Evolutionary conservation across 1,140 invertebrate species (phyloP), one percentile per base, ranked within the genome.

Genomic region (Bombyx mandarina): DNA sequence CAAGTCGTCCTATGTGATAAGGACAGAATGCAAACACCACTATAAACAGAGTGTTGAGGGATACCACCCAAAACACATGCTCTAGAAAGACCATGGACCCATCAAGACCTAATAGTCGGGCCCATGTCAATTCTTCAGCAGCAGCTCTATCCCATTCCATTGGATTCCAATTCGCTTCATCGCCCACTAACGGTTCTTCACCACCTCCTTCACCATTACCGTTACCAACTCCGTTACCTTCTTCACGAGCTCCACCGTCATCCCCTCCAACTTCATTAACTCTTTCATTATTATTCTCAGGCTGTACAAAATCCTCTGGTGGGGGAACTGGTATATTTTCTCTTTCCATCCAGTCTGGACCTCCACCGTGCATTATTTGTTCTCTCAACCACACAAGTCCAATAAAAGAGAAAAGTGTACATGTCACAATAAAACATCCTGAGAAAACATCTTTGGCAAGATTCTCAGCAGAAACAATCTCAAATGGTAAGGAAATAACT

Each of bases 21-120:
- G 98, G 98, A 72, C 94, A 97, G 75, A 98, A 99, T 45, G 98
- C 98, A 91, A 96, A 93, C 71, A 96, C 91, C 58, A 99, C 92
- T 61, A 99, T 98, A 81, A 99, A 99, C 18, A 99, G 88, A 5
- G 97, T 98, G 78, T 99, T 99, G 6, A 99, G 88, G 0, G 97
- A 98, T 7, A 99, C 96, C 7, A 99, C 97, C 98, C 98, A 99
- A 79, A 99, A 99, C 0, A 99, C 98, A 89, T 99, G 98, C 88
- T 99, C 98, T 35, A 99, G 88, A 76, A 99, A 99, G 10, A 98
- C 93, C 43, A 99, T 91, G 0, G 98, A 99, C 0, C 98, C 98
- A 89, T 99, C 98, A 2, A 99, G 87, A 2, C 98, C 98, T 1
- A 99, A 89, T 1, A 99, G 88, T 68, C 98, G 90, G 79, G 99